phyloP scores from a whole-genome alignment of 2,888 invertebrate species.

The Cantharis lateralis region DNA sequence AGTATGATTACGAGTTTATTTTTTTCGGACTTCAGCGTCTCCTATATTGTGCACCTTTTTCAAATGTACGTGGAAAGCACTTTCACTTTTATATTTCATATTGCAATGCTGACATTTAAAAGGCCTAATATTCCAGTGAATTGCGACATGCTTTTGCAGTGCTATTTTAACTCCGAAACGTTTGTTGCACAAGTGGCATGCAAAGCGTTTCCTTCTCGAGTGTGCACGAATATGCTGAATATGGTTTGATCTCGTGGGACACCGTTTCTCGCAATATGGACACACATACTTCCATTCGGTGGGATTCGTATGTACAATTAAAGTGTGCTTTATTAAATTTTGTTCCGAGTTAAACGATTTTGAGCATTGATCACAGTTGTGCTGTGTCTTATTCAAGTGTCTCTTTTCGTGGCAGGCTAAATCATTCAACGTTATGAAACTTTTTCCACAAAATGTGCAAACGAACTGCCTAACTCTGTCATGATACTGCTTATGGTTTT shows the following conservation, averaged over 20 bases:
- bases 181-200: conserved; percentile 36
- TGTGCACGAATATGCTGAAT: conserved; percentile 35
- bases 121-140: conserved; percentile 1
- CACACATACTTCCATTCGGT: conserved; percentile 34
- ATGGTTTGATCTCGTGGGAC: conserved; percentile 33
- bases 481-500: neutral
- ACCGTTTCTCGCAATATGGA: conserved; percentile 32
- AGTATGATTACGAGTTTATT: neutral
- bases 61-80: conserved; percentile 58
- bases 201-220: conserved; percentile 34
- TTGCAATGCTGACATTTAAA: conserved; percentile 1
- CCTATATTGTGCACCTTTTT: conserved; percentile 56
- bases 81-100: conserved; percentile 52
- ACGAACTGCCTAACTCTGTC: neutral
- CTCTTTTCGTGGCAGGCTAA: conserved; percentile 23
- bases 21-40: conserved; percentile 44
- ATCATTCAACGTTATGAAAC: neutral
- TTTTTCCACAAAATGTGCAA: neutral
- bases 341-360: conserved; percentile 47
- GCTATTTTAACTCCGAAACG: conserved; percentile 35
- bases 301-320: conserved; percentile 47
- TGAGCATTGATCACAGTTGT: conserved; percentile 43
- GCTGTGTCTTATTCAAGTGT: conserved; percentile 43
- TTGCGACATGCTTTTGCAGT: conserved; percentile 35
- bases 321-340: conserved; percentile 43